Percentiles rank a stretch among this genome's conserved stretches.
phyloP scores from a whole-genome alignment of 1,140 invertebrate genomes.

The Bombus affinis region DNA sequence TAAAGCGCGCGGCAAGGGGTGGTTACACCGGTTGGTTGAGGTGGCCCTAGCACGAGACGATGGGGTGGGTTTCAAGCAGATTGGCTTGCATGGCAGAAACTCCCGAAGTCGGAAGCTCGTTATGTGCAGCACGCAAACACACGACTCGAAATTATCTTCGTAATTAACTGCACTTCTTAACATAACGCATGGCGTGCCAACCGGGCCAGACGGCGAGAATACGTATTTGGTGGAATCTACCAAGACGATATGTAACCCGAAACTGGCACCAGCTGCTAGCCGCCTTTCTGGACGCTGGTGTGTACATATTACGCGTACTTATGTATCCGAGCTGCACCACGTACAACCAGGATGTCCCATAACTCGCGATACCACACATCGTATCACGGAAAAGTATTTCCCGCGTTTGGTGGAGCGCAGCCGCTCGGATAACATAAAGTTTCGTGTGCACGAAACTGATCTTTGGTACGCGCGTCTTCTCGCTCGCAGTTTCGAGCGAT shows the following conservation, averaged over 20 bases:
- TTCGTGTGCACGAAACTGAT: slow-evolving; percentile 9
- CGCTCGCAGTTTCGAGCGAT: not conserved
- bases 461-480: not conserved
- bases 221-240: slow-evolving; percentile 76
- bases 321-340: slow-evolving; percentile 41
- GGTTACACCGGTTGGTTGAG: not conserved
- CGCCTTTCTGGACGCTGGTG: slow-evolving; percentile 47
- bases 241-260: slow-evolving; percentile 80
- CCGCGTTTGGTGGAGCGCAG: not conserved
- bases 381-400: slow-evolving; percentile 30
- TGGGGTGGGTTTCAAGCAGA: slow-evolving; percentile 67
- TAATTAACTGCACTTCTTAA: slow-evolving; percentile 83
- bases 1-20: slow-evolving; percentile 14
- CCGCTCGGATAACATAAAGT: slow-evolving; percentile 28
- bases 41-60: slow-evolving; percentile 17
- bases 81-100: slow-evolving; percentile 76
- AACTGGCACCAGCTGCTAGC: slow-evolving; percentile 79
- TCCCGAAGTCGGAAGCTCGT: slow-evolving; percentile 79
- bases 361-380: slow-evolving; percentile 29
- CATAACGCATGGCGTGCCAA: slow-evolving; percentile 82
- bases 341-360: slow-evolving; percentile 36
- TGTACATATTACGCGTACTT: slow-evolving; percentile 48
- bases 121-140: slow-evolving; percentile 81
- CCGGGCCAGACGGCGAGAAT: slow-evolving; percentile 76
- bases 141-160: slow-evolving; percentile 82